phyloP scores from a whole-genome alignment of 2,113 vertebrate species.

The Ophthalmolycus amberensis region DNA sequence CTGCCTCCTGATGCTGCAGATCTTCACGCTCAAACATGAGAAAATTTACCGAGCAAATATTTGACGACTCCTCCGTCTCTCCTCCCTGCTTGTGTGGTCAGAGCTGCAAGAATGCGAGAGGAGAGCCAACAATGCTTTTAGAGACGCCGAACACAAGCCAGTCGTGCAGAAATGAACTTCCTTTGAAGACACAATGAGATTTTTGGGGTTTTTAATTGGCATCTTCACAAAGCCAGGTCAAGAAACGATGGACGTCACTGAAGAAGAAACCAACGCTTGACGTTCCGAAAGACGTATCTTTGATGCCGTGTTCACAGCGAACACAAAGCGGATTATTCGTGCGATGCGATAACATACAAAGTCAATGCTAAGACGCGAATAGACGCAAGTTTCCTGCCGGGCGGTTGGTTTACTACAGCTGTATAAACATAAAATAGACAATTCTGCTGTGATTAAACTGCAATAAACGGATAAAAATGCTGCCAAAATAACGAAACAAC shows the following conservation, averaged over 20 bases:
- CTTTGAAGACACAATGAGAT: conserved; percentile 48
- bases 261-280: background rate
- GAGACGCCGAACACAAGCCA: conserved; percentile 52
- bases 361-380: no score
- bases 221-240: background rate
- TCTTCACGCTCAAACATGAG: conserved; percentile 34
- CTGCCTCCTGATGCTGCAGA: conserved; percentile 35
- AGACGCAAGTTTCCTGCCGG: no score
- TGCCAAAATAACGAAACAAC: no score
- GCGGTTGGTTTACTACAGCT: no score
- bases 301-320: no score
- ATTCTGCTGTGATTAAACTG: no score
- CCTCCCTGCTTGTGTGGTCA: conserved; percentile 75
- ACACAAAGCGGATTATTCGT: no score
- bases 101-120: conserved; percentile 67
- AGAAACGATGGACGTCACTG: background rate
- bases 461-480: no score
- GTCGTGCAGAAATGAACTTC: conserved; percentile 30
- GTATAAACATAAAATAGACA: no score
- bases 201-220: conserved; percentile 40
- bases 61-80: conserved; percentile 45
- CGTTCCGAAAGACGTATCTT: background rate
- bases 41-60: conserved; percentile 52
- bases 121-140: conserved; percentile 77
- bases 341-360: no score